Base-by-base conservation (phyloP, 2,797 vertebrate species). In the Molossus molossus region DNA sequence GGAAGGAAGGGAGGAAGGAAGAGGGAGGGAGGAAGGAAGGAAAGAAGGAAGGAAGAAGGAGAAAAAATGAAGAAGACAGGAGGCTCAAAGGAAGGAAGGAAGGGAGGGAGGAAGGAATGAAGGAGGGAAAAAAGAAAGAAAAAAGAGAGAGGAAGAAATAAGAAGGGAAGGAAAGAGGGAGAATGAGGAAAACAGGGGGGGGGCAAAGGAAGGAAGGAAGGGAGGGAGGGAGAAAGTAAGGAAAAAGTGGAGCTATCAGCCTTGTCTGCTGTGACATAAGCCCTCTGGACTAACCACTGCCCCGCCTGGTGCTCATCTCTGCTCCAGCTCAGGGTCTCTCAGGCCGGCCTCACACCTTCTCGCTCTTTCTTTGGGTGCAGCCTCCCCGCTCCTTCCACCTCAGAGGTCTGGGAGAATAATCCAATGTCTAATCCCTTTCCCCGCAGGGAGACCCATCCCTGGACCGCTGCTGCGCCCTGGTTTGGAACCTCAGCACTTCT, bases 381-480 rank as follows among this genome's bases (percentile, higher is more conserved):
- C 45, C 85, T 87, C 57, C 40, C 55, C 0, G 1, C 53, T 10
- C 20, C 25, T 23, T 40, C 84, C 92, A 25, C 29, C 75, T 48
- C 21, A 27, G 62, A 90, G 81, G 18, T 27, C 80, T 13, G 45
- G 73, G 76, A 87, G 58, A 37, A 60, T 9, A 37, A 58, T 6
- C 29, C 60, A 4, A 21, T 25, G 77, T 80, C 83, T 85, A 29
- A 81, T 86, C 94, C 73, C 65, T 86, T 72, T 75, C 82, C 55
- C 55, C 82, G 81, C 87, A n/a, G 40, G 25, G 40, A 94, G 69
- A 27, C 20, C 29, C 37, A 48, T n/a, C 62, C 7, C 25, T 15
- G 33, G 33, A 27, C 53, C 15, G 53, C 21, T 20, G 65, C 94
- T 94, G 65, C 0, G 0, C 55, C 45, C 45, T 50, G 55, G 77